A percentile compares a stretch with the other conserved stretches of the same genome.
Conservation (phyloP, 1,140 invertebrate species). For the Neotoxoptera formosana region DNA sequence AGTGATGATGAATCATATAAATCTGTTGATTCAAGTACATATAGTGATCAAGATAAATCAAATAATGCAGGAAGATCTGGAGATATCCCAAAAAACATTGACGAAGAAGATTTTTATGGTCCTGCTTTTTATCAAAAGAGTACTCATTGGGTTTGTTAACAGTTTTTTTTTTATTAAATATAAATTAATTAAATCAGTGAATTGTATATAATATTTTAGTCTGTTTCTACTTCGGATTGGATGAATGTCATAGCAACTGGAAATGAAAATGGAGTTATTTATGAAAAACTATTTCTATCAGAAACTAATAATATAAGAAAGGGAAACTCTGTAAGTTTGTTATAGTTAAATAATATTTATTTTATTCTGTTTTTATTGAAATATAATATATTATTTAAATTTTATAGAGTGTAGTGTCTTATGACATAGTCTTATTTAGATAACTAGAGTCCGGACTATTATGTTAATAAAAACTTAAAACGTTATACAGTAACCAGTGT, state of each 20-base stretch:
- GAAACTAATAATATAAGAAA: conserved; percentile 26
- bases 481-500: too few relatives aligned
- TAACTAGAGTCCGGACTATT: too few relatives aligned
- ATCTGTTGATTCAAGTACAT: not conserved
- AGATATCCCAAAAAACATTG: conserved; percentile 8
- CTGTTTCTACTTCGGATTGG: conserved; percentile 44
- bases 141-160: conserved; percentile 43
- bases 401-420: too few relatives aligned
- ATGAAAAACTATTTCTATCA: conserved; percentile 28
- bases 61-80: not conserved
- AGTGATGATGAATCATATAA: conserved; percentile 17
- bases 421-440: too few relatives aligned
- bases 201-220: conserved; percentile 17
- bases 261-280: conserved; percentile 42
- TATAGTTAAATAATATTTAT: not conserved
- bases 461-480: too few relatives aligned
- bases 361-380: too few relatives aligned
- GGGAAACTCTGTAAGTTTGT: not conserved
- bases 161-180: not conserved
- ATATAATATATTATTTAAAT: too few relatives aligned
- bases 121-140: conserved; percentile 37
- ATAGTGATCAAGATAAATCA: conserved; percentile 30
- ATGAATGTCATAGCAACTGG: conserved; percentile 50
- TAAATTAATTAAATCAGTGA: not conserved
- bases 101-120: conserved; percentile 44